Evolutionary conservation across 2,797 vertebrate species (phyloP).

Genomic region (Lithobates sylvaticus): DNA sequence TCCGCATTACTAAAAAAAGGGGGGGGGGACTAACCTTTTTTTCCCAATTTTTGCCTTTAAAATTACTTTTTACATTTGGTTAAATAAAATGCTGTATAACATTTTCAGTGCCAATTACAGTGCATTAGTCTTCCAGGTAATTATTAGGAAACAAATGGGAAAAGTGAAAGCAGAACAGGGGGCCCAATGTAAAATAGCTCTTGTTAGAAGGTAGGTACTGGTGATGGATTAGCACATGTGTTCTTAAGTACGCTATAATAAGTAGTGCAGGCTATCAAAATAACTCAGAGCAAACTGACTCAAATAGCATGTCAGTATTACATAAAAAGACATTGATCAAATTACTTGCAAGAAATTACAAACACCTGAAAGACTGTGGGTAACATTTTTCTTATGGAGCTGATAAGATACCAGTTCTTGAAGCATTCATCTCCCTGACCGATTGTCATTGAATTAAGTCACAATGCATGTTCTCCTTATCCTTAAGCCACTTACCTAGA

Average conservation of each 20-base stretch:
- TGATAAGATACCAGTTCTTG: not conserved
- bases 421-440: not conserved
- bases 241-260: not conserved
- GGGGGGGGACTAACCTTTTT: not conserved
- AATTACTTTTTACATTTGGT: not conserved
- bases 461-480: not conserved
- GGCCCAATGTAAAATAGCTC: not conserved
- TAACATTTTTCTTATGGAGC: constrained; percentile 13
- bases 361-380: constrained; percentile 11
- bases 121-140: not conserved
- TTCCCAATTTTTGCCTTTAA: not conserved
- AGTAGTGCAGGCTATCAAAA: not conserved
- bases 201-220: not conserved
- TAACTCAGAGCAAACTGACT: not conserved
- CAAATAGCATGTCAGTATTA: constrained; percentile 12
- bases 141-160: not conserved
- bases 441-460: constrained; percentile 16
- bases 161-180: not conserved
- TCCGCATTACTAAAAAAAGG: too few relatives aligned
- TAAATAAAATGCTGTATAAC: not conserved
- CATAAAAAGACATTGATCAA: constrained; percentile 10
- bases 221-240: constrained; percentile 24
- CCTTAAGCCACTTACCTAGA: constrained; percentile 5
- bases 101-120: not conserved
- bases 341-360: constrained; percentile 13